Conservation (phyloP, 2,888 invertebrate genomes). For the Brassicogethes aeneus region DNA sequence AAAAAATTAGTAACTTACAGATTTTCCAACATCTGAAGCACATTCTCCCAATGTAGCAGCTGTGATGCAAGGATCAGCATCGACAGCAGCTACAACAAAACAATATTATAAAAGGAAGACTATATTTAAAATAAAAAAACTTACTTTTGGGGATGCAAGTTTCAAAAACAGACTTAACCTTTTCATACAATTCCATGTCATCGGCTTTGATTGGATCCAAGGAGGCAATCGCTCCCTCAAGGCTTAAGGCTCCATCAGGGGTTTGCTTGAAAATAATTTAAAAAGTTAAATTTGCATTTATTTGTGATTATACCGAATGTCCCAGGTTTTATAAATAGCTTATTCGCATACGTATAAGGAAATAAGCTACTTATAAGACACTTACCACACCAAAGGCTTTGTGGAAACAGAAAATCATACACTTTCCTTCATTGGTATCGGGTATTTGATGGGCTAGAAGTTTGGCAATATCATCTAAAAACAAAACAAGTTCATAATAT, state of each 20-base stretch:
- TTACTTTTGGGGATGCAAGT: conserved; percentile 7
- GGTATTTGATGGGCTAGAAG: conserved; percentile 17
- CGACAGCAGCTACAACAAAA: not conserved
- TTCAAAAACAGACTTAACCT: conserved; percentile 12
- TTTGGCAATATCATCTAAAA: conserved; percentile 20
- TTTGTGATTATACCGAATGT: too few species aligned
- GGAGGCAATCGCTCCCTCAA: conserved; percentile 13
- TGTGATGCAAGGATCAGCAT: not conserved
- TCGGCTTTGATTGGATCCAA: conserved; percentile 16
- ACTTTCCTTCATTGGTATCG: conserved; percentile 19
- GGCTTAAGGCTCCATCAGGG: conserved; percentile 16
- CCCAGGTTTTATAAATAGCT: too few species aligned
- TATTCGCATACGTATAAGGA: too few species aligned
- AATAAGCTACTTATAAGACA: conserved; percentile 6
- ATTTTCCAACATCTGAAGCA: not conserved
- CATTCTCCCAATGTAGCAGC: not conserved
- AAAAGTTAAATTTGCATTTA: not conserved
- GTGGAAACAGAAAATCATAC: conserved; percentile 21
- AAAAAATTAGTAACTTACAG: not conserved
- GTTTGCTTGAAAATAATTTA: conserved; percentile 12
- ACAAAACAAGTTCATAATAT: too few species aligned
- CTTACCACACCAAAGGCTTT: conserved; percentile 17
- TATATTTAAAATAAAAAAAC: not conserved
- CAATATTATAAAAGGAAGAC: not conserved
- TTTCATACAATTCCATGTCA: conserved; percentile 17